phyloP scores from a whole-genome alignment of 2,888 invertebrate species.

The Ophion ventricosus region DNA sequence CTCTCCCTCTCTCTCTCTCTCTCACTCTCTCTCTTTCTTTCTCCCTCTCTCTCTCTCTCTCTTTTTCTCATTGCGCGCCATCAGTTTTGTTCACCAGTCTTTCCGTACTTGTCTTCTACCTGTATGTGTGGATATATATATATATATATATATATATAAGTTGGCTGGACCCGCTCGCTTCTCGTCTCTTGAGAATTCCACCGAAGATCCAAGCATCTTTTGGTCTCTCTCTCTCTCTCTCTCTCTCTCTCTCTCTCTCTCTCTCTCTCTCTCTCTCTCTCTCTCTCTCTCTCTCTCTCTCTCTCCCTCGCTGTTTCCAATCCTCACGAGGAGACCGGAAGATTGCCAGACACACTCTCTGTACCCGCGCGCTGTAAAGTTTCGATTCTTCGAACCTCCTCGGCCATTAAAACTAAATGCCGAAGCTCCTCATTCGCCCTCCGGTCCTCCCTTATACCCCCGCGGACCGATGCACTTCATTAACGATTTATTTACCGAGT shows the following conservation, averaged over 20 bases:
- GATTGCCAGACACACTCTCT: conserved; percentile 64
- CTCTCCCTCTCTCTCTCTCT: conserved; percentile 31
- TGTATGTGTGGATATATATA: conserved; percentile 16
- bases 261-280: no score
- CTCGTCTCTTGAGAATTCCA: conserved; percentile 60
- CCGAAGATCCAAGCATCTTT: conserved; percentile 36
- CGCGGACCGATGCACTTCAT: conserved; percentile 61
- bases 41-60: conserved; percentile 28
- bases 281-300: conserved; percentile 11
- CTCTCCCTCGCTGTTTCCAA: conserved; percentile 37
- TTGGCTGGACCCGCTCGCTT: conserved; percentile 44
- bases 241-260: no score
- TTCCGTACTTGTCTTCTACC: conserved; percentile 57
- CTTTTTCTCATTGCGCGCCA: conserved; percentile 41
- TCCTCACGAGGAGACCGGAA: conserved; percentile 62
- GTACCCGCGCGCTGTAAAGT: conserved; percentile 58
- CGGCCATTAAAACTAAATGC: conserved; percentile 66
- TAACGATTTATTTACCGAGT: conserved; percentile 66
- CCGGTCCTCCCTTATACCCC: not conserved
- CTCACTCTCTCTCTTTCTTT: conserved; percentile 29
- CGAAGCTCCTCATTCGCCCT: conserved; percentile 54
- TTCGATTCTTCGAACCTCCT: conserved; percentile 64
- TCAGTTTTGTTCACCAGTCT: conserved; percentile 42
- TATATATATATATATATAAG: conserved; percentile 9
- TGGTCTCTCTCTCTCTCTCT: not conserved